A percentile compares a stretch with the other conserved stretches of the same genome.
phyloP scores from a whole-genome alignment of 2,888 invertebrate genomes.

The Embidobia sp. region DNA sequence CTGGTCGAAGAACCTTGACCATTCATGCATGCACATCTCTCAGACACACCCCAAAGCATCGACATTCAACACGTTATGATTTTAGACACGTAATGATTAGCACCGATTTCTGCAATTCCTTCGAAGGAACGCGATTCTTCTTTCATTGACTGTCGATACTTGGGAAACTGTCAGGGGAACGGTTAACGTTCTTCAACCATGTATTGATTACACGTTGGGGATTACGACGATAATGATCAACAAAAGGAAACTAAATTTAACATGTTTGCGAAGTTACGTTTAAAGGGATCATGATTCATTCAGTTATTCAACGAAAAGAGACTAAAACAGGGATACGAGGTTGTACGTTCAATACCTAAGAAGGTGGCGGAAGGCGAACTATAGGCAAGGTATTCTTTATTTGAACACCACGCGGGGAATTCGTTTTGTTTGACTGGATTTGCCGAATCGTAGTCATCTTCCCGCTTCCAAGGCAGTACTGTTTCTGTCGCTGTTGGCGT shows the following conservation, averaged over 20 bases:
- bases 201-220: slow-evolving; percentile 41
- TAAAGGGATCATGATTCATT: too few species aligned
- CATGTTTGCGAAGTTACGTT: slow-evolving; percentile 34
- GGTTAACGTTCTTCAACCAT: slow-evolving; percentile 37
- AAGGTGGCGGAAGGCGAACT: slow-evolving; percentile 95
- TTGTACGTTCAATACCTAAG: slow-evolving; percentile 86
- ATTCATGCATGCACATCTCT: slow-evolving; percentile 37
- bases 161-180: slow-evolving; percentile 2
- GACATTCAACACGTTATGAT: slow-evolving; percentile 10
- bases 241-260: slow-evolving; percentile 18
- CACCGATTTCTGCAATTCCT: too few species aligned
- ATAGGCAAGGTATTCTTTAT: slow-evolving; percentile 95
- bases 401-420: slow-evolving; percentile 97
- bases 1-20: slow-evolving; percentile 53
- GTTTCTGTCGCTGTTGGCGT: slow-evolving; percentile 95
- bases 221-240: slow-evolving; percentile 21
- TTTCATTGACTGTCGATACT: slow-evolving; percentile 7
- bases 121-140: too few species aligned
- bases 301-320: too few species aligned
- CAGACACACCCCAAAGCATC: slow-evolving; percentile 29
- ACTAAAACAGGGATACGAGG: too few species aligned
- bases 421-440: slow-evolving; percentile 89
- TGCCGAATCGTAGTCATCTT: slow-evolving; percentile 87
- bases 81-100: not conserved
- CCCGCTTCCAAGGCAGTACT: slow-evolving; percentile 95